These are phyloP conservation scores for Podarcis muralis DNA, from an alignment of 2,113 vertebrate genomes.

Conservation along the genomic window DNA sequence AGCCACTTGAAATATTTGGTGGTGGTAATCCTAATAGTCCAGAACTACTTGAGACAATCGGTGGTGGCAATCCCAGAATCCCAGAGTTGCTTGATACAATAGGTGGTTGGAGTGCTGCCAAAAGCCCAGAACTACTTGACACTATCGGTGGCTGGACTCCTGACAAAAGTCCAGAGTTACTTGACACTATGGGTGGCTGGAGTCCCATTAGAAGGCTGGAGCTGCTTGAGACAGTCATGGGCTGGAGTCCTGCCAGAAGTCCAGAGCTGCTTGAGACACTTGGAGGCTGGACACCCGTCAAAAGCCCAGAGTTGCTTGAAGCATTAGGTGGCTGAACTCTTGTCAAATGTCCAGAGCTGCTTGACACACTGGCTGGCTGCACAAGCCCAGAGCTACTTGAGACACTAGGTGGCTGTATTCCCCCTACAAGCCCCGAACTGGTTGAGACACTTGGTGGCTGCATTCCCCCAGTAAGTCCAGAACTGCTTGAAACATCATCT, in stretches of 20 bases:
- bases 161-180: constrained; percentile 73
- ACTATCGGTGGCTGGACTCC: constrained; percentile 73
- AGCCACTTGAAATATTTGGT: constrained; percentile 77
- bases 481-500: constrained; percentile 81
- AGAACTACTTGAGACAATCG: constrained; percentile 76
- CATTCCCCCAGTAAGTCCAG: constrained; percentile 72
- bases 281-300: constrained; percentile 86
- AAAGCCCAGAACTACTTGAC: constrained; percentile 74
- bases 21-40: constrained; percentile 85
- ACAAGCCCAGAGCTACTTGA: constrained; percentile 74
- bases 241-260: constrained; percentile 74
- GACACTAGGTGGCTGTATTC: constrained; percentile 75
- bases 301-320: constrained; percentile 77
- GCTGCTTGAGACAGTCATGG: constrained; percentile 74
- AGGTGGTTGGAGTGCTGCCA: constrained; percentile 73
- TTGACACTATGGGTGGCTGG: constrained; percentile 81
- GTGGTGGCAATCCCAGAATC: constrained; percentile 74
- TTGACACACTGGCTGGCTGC: constrained; percentile 72
- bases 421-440: constrained; percentile 75
- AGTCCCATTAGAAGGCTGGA: constrained; percentile 87
- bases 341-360: constrained; percentile 71
- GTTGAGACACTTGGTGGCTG: constrained; percentile 73
- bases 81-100: constrained; percentile 63
- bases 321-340: constrained; percentile 72
- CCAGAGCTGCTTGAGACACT: constrained; percentile 74